These are phyloP conservation scores for Formica aserva DNA, from an alignment of 2,888 invertebrate species.

Conservation along the genomic window DNA sequence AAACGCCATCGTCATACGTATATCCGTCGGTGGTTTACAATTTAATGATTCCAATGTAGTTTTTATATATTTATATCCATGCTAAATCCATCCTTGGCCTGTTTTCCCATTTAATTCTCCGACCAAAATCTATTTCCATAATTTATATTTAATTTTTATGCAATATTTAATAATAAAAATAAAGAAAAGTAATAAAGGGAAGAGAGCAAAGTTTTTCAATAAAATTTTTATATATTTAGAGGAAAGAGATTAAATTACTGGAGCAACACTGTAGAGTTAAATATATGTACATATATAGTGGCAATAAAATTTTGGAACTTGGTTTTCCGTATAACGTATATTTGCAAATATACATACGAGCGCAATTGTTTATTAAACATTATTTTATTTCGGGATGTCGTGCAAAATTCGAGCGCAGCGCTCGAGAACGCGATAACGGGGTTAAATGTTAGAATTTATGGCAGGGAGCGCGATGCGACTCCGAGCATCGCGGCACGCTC, in stretches of 20 bases:
- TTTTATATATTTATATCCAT: too few relatives aligned
- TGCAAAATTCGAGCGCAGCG: slow-evolving; percentile 10
- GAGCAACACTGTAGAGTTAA: not conserved
- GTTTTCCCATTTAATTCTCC: not conserved
- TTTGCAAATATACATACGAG: not conserved
- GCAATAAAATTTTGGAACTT: not conserved
- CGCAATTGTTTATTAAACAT: slow-evolving; percentile 9
- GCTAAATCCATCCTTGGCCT: too few relatives aligned
- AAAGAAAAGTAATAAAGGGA: not conserved
- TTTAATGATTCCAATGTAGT: too few relatives aligned
- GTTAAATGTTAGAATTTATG: slow-evolving; percentile 72
- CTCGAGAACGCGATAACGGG: slow-evolving; percentile 37
- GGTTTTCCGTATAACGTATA: not conserved
- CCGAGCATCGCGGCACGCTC: slow-evolving; percentile 31
- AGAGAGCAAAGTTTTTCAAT: not conserved
- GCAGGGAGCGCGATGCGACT: slow-evolving; percentile 27
- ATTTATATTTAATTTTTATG: not conserved
- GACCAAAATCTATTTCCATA: not conserved
- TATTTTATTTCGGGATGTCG: slow-evolving; percentile 5
- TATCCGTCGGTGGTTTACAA: too few relatives aligned
- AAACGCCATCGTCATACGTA: too few relatives aligned
- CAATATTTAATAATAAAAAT: not conserved
- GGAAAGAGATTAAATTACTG: not conserved
- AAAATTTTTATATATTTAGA: not conserved
- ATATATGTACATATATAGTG: not conserved